phyloP scores from a whole-genome alignment of 2,888 invertebrate species.

The Oscheius myriophilus region DNA sequence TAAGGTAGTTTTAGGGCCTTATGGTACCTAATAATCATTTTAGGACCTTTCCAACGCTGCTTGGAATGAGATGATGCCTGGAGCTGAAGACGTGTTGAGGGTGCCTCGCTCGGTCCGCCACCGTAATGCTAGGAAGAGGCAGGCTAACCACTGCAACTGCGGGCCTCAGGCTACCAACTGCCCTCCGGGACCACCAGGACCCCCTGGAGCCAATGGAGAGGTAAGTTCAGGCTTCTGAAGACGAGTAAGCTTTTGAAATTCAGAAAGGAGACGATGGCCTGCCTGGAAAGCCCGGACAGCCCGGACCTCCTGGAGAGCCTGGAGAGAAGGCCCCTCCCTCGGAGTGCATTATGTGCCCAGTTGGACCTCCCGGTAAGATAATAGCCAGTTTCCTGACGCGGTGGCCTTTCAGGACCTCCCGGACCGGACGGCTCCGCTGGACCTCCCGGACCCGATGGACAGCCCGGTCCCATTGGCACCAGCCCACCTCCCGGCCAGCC shows the following conservation, averaged over 20 bases:
- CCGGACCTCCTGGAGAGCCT: not conserved
- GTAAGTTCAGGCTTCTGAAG: too few species aligned
- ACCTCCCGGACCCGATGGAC: conserved; percentile 14
- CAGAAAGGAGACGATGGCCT: conserved; percentile 15
- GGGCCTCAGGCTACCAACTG: conserved; percentile 19
- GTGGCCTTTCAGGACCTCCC: conserved; percentile 10
- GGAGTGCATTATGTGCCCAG: conserved; percentile 20
- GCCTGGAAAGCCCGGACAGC: conserved; percentile 13
- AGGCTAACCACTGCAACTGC: conserved; percentile 19
- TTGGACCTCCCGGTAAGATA: conserved; percentile 11
- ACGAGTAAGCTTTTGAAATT: conserved; percentile 8
- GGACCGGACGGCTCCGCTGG: conserved; percentile 22
- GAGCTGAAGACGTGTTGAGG: conserved; percentile 2
- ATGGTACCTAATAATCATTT: not conserved
- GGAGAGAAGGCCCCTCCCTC: not conserved
- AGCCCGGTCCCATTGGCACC: conserved; percentile 7
- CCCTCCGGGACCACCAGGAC: conserved; percentile 30
- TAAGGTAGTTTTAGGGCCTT: conserved; percentile 20
- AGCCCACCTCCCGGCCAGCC: conserved; percentile 1
- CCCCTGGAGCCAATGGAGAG: conserved; percentile 23
- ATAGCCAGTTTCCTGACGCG: not conserved
- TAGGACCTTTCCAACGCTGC: not conserved
- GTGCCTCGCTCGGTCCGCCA: conserved; percentile 5
- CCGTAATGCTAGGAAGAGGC: not conserved
- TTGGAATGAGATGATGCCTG: conserved; percentile 20